Evolutionary conservation across 2,888 invertebrate species (phyloP), one percentile per base, ranked within the genome.

Genomic region (Dicycla oo): DNA sequence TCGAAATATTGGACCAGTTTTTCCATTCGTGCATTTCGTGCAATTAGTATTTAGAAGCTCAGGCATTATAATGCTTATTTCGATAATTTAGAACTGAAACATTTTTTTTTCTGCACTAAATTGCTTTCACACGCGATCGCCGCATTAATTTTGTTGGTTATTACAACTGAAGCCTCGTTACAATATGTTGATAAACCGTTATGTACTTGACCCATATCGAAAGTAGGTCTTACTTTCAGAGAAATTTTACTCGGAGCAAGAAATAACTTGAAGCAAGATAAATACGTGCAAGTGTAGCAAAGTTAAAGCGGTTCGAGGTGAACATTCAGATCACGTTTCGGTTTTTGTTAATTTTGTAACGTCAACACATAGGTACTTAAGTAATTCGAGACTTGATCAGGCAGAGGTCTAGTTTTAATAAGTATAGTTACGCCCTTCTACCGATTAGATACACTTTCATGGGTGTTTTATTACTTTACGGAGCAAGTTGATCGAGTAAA

Each of bases 111-210:
- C 30, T 85, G 74, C 76, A 77, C 69, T 67, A 69, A 82, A 73
- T 75, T 65, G 60, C 62, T 56, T 80, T 75, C 67, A 82, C 90
- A 91, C 90, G 90, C 90, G 84, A 91, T 86, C 75, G 67, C 73
- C 83, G 75, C 87, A 87, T 90, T 90, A 87, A 87, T 88, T 87
- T 84, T 77, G 85, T 86, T 83, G 81, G 83, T 86, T 85, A 86
- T 79, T 85, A 85, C 72, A 75, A 83, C 80, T 74, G 61, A 78
- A 78, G 54, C 86, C 80, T 81, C 69, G 78, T 78, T 83, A 80
- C 71, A 75, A 82, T 63, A 73, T 75, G 75, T 77, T 80, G 80
- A 84, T 82, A 78, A 73, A 78, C 61, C 75, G 70, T 71, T 64
- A 76, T 69, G 82, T 78, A 79, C 81, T 85, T 86, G 86, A 85